phyloP scores from a whole-genome alignment of 1,140 invertebrate species.

The Tribolium castaneum region DNA sequence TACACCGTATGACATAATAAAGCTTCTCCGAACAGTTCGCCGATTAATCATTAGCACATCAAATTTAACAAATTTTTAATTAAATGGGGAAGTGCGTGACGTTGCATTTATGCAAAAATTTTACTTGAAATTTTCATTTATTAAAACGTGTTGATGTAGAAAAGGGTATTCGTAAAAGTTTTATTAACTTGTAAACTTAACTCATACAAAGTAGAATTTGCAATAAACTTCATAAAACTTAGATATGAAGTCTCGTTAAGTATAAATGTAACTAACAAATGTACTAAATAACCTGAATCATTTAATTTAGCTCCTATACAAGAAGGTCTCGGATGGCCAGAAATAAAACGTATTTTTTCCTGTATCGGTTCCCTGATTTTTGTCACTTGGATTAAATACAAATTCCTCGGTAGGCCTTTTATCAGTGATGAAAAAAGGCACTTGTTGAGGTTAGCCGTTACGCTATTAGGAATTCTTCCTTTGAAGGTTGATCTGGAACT shows the following conservation, averaged over 20 bases:
- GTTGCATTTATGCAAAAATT: not conserved
- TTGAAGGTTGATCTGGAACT: conserved; percentile 16
- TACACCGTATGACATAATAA: not conserved
- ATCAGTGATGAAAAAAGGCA: not conserved
- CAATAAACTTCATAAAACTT: not conserved
- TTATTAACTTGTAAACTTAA: not conserved
- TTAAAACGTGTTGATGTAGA: not conserved
- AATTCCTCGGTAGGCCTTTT: not conserved
- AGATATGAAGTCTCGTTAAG: not conserved
- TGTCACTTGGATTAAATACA: not conserved
- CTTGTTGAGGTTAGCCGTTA: conserved; percentile 11
- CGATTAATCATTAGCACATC: not conserved
- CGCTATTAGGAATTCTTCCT: not conserved
- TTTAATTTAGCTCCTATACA: too few relatives aligned
- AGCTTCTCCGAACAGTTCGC: not conserved
- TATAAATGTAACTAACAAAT: not conserved
- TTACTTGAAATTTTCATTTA: not conserved
- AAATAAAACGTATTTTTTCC: not conserved
- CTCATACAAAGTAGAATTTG: not conserved
- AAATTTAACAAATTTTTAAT: not conserved
- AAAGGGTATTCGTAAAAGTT: not conserved
- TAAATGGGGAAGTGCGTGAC: not conserved
- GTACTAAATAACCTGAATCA: not conserved
- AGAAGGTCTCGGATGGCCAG: not conserved
- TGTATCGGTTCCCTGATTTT: not conserved